These are phyloP conservation scores for Nomada lathburiana DNA, from an alignment of 2,888 invertebrate species.

Conservation along the genomic window DNA sequence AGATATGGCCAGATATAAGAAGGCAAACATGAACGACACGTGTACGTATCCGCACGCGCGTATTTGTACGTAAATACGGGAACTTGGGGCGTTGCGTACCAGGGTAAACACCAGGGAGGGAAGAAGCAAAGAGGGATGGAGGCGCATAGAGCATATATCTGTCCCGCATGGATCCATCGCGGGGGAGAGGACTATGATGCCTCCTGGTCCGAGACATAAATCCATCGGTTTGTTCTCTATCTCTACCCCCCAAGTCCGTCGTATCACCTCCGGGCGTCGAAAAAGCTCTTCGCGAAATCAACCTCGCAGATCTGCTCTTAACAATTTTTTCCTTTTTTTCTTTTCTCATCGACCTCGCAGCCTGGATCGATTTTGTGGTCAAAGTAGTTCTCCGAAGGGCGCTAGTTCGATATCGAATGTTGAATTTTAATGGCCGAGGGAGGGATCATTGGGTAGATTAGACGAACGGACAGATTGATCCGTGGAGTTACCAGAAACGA, in stretches of 20 bases:
- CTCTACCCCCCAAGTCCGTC: constrained; percentile 72
- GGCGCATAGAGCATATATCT: constrained; percentile 45
- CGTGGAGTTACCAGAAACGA: not conserved
- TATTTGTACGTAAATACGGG: constrained; percentile 82
- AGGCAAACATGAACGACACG: constrained; percentile 78
- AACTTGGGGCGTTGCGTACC: constrained; percentile 75
- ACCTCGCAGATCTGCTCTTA: constrained; percentile 53
- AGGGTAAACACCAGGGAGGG: constrained; percentile 75
- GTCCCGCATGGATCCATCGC: constrained; percentile 73
- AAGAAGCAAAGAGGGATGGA: constrained; percentile 57
- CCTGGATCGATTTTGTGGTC: not conserved
- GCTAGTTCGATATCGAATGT: too few relatives aligned
- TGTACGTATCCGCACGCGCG: constrained; percentile 73
- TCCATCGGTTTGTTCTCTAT: constrained; percentile 80
- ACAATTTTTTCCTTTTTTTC: constrained; percentile 49
- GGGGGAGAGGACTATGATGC: constrained; percentile 70
- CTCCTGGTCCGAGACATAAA: constrained; percentile 78
- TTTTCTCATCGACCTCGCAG: not conserved
- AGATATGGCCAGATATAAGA: constrained; percentile 79
- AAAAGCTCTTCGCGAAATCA: constrained; percentile 61
- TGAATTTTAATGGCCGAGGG: not conserved
- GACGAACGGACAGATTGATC: not conserved
- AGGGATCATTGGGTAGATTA: not conserved
- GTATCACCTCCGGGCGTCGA: constrained; percentile 66
- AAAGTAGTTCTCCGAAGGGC: not conserved